Conservation (phyloP, 2,888 invertebrate species). For the Spisula subtruncata region DNA sequence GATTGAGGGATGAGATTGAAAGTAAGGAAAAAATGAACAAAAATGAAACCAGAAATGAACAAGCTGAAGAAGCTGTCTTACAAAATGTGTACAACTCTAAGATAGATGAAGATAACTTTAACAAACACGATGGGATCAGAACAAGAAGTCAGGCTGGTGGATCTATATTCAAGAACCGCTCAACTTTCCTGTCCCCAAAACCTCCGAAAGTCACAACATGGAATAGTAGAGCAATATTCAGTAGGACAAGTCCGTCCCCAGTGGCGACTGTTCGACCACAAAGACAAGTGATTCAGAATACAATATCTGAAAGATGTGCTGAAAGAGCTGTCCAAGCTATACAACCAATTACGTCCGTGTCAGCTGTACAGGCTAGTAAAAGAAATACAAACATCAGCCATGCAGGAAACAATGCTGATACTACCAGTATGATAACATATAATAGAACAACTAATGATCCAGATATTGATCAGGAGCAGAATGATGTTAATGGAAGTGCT, state of each 20-base stretch:
- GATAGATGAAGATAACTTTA: conserved; percentile 20
- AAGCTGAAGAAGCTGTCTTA: neutral
- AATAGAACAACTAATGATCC: neutral
- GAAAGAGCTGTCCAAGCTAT: neutral
- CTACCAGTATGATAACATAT: neutral
- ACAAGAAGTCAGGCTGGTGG: conserved; percentile 16
- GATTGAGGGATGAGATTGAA: conserved; percentile 71
- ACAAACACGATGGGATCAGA: neutral
- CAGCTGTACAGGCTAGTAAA: neutral
- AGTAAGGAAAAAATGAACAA: conserved; percentile 44
- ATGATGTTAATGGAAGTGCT: neutral
- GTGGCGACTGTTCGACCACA: conserved; percentile 77
- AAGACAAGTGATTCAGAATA: conserved; percentile 44
- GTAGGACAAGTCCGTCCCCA: conserved; percentile 73
- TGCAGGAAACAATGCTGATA: neutral
- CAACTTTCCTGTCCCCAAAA: conserved; percentile 64
- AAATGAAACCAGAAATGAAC: conserved; percentile 31
- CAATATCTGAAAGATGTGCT: neutral
- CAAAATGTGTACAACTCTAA: conserved; percentile 56
- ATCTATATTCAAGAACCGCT: conserved; percentile 56
- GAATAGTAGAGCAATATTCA: conserved; percentile 72
- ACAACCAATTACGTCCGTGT: neutral
- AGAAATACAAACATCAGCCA: neutral
- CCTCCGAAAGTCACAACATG: conserved; percentile 62
- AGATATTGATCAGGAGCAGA: neutral